phyloP scores from a whole-genome alignment of 2,113 vertebrate species.

The Mustelus asterias region DNA sequence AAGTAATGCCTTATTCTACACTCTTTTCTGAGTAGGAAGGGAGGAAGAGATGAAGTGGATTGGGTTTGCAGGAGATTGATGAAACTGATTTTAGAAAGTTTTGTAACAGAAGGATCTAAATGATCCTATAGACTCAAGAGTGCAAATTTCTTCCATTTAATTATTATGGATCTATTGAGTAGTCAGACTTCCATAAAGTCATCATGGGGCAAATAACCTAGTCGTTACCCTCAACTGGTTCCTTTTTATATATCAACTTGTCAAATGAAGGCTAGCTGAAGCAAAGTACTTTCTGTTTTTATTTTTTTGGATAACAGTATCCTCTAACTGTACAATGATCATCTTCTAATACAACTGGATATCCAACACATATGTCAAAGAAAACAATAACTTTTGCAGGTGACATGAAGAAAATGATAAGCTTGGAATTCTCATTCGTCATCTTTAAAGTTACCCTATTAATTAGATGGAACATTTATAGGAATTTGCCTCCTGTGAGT shows the following conservation, averaged over 20 bases:
- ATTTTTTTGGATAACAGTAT: not conserved
- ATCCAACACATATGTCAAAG: not conserved
- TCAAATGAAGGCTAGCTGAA: not conserved
- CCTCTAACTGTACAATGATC: not conserved
- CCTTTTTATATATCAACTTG: constrained; percentile 16
- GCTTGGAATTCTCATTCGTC: not conserved
- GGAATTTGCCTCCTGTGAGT: not conserved
- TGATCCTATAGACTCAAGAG: not conserved
- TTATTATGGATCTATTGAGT: not conserved
- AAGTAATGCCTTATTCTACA: not conserved
- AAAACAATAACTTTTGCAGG: not conserved
- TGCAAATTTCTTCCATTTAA: constrained; percentile 1
- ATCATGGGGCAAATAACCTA: not conserved
- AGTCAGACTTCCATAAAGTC: not conserved
- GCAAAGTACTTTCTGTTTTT: not conserved
- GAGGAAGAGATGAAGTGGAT: not conserved
- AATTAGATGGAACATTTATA: not conserved
- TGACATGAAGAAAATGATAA: not conserved
- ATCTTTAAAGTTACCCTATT: not conserved
- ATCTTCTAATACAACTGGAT: not conserved
- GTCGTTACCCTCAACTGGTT: constrained; percentile 6
- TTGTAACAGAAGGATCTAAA: not conserved
- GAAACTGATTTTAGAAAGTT: not conserved
- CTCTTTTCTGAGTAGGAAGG: not conserved
- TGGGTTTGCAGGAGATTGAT: not conserved